Percentiles rank a stretch among this genome's conserved stretches.
Evolutionary conservation across 2,888 invertebrate species (phyloP).

Genomic region (Andrena bucephala): DNA sequence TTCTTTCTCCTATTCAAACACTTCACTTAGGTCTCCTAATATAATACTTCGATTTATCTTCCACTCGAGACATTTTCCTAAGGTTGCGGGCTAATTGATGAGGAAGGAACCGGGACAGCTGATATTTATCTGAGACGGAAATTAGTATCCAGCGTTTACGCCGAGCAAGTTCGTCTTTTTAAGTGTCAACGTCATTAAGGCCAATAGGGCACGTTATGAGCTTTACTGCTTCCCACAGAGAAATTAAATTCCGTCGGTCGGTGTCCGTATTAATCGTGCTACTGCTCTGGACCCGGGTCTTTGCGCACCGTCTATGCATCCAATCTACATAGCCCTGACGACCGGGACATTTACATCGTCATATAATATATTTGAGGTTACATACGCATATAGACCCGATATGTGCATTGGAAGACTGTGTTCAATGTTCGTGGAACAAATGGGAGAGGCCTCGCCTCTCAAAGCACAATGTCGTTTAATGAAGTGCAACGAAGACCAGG

Average conservation of each 20-base stretch:
- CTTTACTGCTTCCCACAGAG: background rate
- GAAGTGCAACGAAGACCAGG: background rate
- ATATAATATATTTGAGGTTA: background rate
- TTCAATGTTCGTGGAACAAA: background rate
- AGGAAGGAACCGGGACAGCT: background rate
- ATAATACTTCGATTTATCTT: background rate
- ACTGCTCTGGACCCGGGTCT: background rate
- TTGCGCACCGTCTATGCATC: background rate
- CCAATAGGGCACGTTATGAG: background rate
- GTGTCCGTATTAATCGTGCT: slow-evolving; percentile 13
- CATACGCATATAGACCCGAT: background rate
- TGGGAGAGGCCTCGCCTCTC: background rate
- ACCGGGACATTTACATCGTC: background rate
- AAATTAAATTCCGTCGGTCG: slow-evolving; percentile 16
- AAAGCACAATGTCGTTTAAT: slow-evolving; percentile 6
- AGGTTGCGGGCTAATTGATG: background rate
- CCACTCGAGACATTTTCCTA: background rate
- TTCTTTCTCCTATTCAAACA: background rate
- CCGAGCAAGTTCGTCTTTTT: background rate
- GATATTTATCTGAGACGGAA: background rate
- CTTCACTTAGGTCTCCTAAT: background rate
- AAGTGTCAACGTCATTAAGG: slow-evolving; percentile 6
- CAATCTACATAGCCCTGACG: background rate
- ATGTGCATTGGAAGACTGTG: background rate
- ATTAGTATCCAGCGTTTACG: background rate